Evolutionary conservation across 35 echinoderm and acorn worm species (phyloP), one percentile per base, ranked within the genome.

Genomic region (Patiria miniata): DNA sequence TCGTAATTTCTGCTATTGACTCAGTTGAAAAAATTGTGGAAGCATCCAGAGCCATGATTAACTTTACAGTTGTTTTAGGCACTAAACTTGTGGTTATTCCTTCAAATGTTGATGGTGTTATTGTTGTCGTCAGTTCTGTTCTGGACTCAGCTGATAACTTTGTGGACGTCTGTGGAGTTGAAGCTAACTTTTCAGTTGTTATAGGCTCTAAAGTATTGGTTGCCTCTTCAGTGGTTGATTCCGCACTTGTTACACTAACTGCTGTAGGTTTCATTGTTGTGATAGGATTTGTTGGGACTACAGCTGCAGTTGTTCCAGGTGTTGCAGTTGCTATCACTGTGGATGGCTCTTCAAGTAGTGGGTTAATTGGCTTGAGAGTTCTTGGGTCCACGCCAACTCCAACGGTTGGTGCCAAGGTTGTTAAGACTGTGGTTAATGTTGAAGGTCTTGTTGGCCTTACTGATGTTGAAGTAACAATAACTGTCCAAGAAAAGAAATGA

Each of bases 371-470:
- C 32, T 28, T n/a, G 87, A 51, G 29, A 28, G 7, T 37, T 21
- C 19, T 65, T 38, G 29, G 83, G 40, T 32, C 23, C 40, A 18
- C 57, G 14, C 42, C 61, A 47, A 47, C 42, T 47, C 42, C 42
- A 47, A 47, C 12, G 42, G 42, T 47, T 47, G 38, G 56, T 22
- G 61, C 23, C 36, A 22, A 34, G 58, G 55, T 55, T n/a, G 40
- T 55, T 65, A 68, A 39, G 37, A 86, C 16, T 69, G 28, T 37
- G 55, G 33, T 38, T 21, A 76, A 22, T 86, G 39, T 61, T 73
- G 83, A 73, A 40, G 83, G 83, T 76, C 42, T 86, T 17, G 83
- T 86, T 68, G 28, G 55, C 30, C 33, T 39, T 14, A 86, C 83
- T 73, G 65, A 73, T 23, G 83, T 86, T 68, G 18, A 21, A 23